Percentiles rank a stretch among this genome's conserved stretches.
phyloP scores from a whole-genome alignment of 2,797 vertebrate genomes.

The Oreortyx pictus region DNA sequence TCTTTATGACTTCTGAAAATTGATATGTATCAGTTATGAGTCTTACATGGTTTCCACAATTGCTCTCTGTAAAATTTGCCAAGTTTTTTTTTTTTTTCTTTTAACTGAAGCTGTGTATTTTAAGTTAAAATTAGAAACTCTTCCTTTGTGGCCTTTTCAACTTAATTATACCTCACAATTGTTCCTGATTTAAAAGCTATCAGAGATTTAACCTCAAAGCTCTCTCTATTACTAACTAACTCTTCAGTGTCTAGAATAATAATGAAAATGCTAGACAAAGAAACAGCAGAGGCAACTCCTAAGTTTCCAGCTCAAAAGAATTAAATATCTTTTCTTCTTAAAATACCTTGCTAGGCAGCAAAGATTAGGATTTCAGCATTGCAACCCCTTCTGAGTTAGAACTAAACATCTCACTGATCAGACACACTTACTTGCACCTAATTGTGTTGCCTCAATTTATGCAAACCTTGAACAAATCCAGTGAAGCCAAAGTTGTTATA shows the following conservation, averaged over 20 bases:
- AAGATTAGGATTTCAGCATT: slow-evolving; percentile 1
- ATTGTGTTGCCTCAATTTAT: background rate
- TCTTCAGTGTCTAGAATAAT: slow-evolving; percentile 40
- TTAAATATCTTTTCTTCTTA: background rate
- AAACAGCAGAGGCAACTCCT: background rate
- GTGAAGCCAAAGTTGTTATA: background rate
- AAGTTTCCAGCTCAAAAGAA: background rate
- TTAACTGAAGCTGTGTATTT: slow-evolving; percentile 36
- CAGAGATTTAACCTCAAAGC: slow-evolving; percentile 55
- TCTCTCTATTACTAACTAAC: slow-evolving; percentile 35
- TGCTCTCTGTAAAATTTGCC: slow-evolving; percentile 32
- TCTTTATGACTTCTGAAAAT: slow-evolving; percentile 40
- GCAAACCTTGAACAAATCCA: background rate
- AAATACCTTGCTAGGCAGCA: background rate
- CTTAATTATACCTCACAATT: slow-evolving; percentile 72
- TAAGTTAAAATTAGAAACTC: slow-evolving; percentile 69
- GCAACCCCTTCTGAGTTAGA: background rate
- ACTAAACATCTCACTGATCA: background rate
- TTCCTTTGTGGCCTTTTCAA: slow-evolving; percentile 61
- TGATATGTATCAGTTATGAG: slow-evolving; percentile 9
- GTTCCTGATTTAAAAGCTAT: slow-evolving; percentile 53
- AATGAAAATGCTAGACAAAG: slow-evolving; percentile 16
- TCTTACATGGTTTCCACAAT: slow-evolving; percentile 43
- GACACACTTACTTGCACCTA: background rate
- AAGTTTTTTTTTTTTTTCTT: background rate